Percentiles rank a stretch among this genome's conserved stretches.
Evolutionary conservation across 2,888 invertebrate species (phyloP).

Genomic region (Schizotus pectinicornis): DNA sequence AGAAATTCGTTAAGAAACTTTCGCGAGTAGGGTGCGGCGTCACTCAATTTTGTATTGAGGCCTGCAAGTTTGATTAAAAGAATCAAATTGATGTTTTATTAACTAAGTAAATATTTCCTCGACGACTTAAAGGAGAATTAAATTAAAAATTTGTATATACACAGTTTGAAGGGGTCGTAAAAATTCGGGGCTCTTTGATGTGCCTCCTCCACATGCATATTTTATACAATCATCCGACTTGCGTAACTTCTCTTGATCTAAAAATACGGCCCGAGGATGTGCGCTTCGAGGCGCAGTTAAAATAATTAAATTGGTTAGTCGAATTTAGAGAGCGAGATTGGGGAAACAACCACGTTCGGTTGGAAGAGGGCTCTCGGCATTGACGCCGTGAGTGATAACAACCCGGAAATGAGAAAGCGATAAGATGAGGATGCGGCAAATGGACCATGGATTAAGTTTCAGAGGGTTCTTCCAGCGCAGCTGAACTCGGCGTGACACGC

Average conservation of each 20-base stretch:
- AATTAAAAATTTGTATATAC: slow-evolving; percentile 3
- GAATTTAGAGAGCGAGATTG: slow-evolving; percentile 34
- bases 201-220: slow-evolving; percentile 31
- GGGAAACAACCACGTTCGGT: slow-evolving; percentile 28
- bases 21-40: too few species aligned
- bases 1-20: too few species aligned
- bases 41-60: too few species aligned
- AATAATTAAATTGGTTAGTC: slow-evolving; percentile 43
- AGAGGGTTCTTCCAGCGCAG: slow-evolving; percentile 6
- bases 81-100: slow-evolving; percentile 21
- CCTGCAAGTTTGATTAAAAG: not conserved
- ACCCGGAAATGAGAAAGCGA: slow-evolving; percentile 41
- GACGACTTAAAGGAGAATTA: not conserved
- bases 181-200: slow-evolving; percentile 23
- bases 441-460: slow-evolving; percentile 44
- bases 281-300: slow-evolving; percentile 36
- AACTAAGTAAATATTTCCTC: slow-evolving; percentile 16
- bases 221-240: slow-evolving; percentile 35
- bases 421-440: slow-evolving; percentile 43
- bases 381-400: slow-evolving; percentile 22
- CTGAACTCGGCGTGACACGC: too few species aligned
- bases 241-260: slow-evolving; percentile 32
- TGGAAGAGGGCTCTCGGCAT: slow-evolving; percentile 18
- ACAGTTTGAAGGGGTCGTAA: slow-evolving; percentile 12
- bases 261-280: slow-evolving; percentile 32